phyloP scores from a whole-genome alignment of 1,140 invertebrate genomes.

The Aphelinus certus region DNA sequence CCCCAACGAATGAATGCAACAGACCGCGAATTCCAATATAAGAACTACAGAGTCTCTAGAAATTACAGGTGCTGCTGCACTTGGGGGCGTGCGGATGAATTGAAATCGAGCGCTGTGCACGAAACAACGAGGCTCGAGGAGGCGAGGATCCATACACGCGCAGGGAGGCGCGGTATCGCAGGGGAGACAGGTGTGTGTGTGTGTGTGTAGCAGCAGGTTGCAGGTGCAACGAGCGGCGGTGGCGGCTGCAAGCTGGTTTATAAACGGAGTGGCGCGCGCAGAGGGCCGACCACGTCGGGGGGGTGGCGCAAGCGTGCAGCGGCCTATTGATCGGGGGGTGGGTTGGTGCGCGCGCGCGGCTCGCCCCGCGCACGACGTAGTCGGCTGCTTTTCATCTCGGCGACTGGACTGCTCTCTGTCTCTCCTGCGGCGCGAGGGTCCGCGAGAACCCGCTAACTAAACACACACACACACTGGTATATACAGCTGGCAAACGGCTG shows the following conservation, averaged over 20 bases:
- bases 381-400: neutral
- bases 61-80: too few relatives aligned
- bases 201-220: neutral
- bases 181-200: too few relatives aligned
- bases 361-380: neutral
- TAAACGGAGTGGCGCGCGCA: too few relatives aligned
- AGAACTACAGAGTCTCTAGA: too few relatives aligned
- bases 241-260: too few relatives aligned
- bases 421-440: neutral
- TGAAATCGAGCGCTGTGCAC: too few relatives aligned
- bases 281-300: neutral
- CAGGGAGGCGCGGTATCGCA: too few relatives aligned
- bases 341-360: neutral
- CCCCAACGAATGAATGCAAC: too few relatives aligned
- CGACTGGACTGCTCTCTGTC: neutral
- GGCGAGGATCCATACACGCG: too few relatives aligned
- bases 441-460: neutral
- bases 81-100: too few relatives aligned
- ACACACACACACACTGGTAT: neutral
- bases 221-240: neutral
- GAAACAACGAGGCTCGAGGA: too few relatives aligned
- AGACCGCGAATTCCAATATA: too few relatives aligned
- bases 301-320: slow-evolving; percentile 23
- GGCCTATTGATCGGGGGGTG: slow-evolving; percentile 14
- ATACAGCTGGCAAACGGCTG: neutral